These are phyloP conservation scores for Clunio marinus DNA, from an alignment of 2,888 invertebrate genomes.

Conservation along the genomic window DNA sequence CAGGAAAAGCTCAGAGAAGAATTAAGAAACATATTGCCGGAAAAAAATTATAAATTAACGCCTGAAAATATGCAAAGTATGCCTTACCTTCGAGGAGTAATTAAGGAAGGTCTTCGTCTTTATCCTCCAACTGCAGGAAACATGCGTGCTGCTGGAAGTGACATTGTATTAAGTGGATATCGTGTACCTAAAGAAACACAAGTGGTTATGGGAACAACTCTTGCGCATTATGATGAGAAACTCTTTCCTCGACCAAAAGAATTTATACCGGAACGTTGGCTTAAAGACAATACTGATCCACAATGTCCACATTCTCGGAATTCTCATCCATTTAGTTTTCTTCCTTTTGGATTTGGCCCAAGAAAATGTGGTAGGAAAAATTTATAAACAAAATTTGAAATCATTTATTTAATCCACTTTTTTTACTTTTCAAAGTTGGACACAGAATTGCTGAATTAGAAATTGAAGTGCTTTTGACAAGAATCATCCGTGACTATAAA, in stretches of 20 bases:
- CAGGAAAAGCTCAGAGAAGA: conserved; percentile 62
- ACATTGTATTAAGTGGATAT: conserved; percentile 61
- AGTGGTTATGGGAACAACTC: conserved; percentile 57
- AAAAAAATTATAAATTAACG: conserved; percentile 49
- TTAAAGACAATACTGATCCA: conserved; percentile 44
- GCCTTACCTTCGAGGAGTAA: conserved; percentile 64
- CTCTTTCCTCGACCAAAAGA: conserved; percentile 60
- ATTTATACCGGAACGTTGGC: conserved; percentile 75
- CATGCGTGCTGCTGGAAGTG: conserved; percentile 54
- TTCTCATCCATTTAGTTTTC: conserved; percentile 23
- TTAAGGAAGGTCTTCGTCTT: conserved; percentile 65
- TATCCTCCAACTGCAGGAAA: conserved; percentile 58
- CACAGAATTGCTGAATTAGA: conserved; percentile 68
- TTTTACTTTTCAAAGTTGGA: too few species aligned
- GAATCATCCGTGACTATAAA: conserved; percentile 48
- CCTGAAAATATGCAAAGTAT: conserved; percentile 52
- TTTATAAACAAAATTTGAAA: too few species aligned
- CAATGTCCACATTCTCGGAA: conserved; percentile 38
- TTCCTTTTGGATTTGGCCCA: conserved; percentile 56
- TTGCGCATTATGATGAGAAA: conserved; percentile 53
- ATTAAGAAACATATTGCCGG: conserved; percentile 51
- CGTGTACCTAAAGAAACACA: conserved; percentile 59
- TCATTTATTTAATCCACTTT: too few species aligned
- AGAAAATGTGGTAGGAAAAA: conserved; percentile 44
- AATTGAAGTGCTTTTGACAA: conserved; percentile 55